Base-by-base conservation (phyloP, 2,797 vertebrate genomes). In the Synanceia verrucosa region DNA sequence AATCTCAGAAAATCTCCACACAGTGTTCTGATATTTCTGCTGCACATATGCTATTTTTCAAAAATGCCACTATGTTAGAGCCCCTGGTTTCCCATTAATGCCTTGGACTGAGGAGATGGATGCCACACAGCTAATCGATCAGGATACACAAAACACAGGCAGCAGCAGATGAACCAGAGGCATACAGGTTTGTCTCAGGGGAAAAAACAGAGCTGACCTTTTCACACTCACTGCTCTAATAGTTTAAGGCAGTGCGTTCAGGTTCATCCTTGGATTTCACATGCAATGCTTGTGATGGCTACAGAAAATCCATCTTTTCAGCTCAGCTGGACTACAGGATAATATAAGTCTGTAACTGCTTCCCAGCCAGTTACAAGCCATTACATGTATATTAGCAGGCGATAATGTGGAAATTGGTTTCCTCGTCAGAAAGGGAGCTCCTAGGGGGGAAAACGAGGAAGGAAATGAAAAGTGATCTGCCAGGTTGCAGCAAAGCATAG, bases 371-470 rank as follows among this genome's bases (percentile, higher is more conserved):
- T 86, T 91, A 82, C 71, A 86, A 88, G 73, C 86, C 78, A 84
- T 87, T 87, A 84, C 83, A 75, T 85, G 86, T 85, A 50, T 77
- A 89, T 87, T 89, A 92, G 78, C 21, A 36, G 37, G 65, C 24
- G 67, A 88, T 88, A 88, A 84, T 53, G 36, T 65, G 71, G 81
- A 79, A 83, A 86, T 86, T 75, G 87, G 80, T 77, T 89, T 91
- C 67, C 82, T 79, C 73, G 76, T 71, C 73, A 64, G 81, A 57
- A 71, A 73, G 67, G 69, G 70, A 75, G 83, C 82, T 88, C 79
- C 82, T 84, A 69, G 78, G 76, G 79, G 68, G 66, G 79, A 62
- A 85, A 87, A 86, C 74, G 65, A 83, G 80, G 63, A 78, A 82
- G 81, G 67, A 84, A 89, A 84, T 86, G 72, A 81, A 76, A 73